Conservation (phyloP, 1,140 invertebrate genomes). For the Nymphalis io region DNA sequence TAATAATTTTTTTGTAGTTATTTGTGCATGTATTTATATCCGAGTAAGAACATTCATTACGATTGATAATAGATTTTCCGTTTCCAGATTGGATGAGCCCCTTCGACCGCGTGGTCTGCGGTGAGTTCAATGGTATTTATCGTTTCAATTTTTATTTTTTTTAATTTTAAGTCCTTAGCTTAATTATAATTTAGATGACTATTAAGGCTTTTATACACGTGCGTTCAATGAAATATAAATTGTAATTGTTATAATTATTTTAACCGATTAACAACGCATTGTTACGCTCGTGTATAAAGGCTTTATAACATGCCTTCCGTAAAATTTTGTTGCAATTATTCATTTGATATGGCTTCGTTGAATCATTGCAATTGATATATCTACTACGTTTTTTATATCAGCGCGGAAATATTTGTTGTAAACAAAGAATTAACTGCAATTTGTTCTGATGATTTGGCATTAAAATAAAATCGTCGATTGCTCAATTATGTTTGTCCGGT, state of each 20-base stretch:
- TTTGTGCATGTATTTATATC: conserved; percentile 60
- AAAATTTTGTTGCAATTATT: conserved; percentile 74
- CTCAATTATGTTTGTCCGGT: conserved; percentile 25
- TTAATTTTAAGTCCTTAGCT: conserved; percentile 73
- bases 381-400: conserved; percentile 42
- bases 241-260: conserved; percentile 26
- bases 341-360: conserved; percentile 72
- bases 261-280: conserved; percentile 29
- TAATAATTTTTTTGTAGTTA: not conserved
- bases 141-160: conserved; percentile 80
- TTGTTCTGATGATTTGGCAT: conserved; percentile 25
- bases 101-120: conserved; percentile 94
- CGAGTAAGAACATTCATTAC: conserved; percentile 75
- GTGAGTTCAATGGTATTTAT: conserved; percentile 91
- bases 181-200: conserved; percentile 24
- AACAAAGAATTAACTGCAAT: conserved; percentile 32
- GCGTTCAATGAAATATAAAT: conserved; percentile 13
- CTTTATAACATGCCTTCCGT: conserved; percentile 51
- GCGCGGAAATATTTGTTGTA: conserved; percentile 35
- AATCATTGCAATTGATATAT: conserved; percentile 56
- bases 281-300: conserved; percentile 47
- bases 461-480: conserved; percentile 32
- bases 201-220: conserved; percentile 20
- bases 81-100: conserved; percentile 94
- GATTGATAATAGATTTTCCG: conserved; percentile 82